phyloP scores from a whole-genome alignment of 2,113 vertebrate species.

The Tachysurus fulvidraco region DNA sequence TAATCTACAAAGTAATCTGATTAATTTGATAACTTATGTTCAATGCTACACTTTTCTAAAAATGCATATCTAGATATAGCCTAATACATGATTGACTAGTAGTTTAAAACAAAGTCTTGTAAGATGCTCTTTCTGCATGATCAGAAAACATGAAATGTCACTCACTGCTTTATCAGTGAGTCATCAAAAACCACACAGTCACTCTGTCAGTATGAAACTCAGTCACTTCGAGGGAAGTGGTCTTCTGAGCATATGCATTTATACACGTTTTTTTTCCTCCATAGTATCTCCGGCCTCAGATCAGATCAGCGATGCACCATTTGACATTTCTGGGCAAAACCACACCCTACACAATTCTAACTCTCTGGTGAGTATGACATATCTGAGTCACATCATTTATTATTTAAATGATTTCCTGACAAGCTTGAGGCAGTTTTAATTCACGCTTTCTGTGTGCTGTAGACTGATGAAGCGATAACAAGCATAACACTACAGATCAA shows the following conservation, averaged over 20 bases:
- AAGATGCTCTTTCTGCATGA: background rate
- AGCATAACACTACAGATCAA: constrained; percentile 71
- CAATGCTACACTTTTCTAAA: background rate
- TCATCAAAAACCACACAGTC: background rate
- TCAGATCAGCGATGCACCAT: constrained; percentile 53
- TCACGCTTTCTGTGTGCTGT: constrained; percentile 36
- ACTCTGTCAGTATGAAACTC: background rate
- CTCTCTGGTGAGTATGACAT: constrained; percentile 58
- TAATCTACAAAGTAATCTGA: background rate
- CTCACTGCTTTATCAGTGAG: background rate
- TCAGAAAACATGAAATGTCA: constrained; percentile 22
- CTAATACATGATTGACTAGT: background rate
- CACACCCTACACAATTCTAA: constrained; percentile 58
- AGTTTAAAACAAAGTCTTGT: background rate
- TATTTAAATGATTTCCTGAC: background rate
- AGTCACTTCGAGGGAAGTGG: constrained; percentile 3
- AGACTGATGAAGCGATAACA: constrained; percentile 66
- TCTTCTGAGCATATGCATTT: background rate
- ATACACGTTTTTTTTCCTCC: background rate
- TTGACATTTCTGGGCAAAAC: constrained; percentile 67
- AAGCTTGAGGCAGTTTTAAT: background rate
- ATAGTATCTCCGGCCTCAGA: constrained; percentile 49
- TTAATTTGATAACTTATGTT: background rate
- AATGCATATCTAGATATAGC: background rate
- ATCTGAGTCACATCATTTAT: background rate